Evolutionary conservation across 2,113 vertebrate species (phyloP).

Genomic region (Oncorhynchus masou): DNA sequence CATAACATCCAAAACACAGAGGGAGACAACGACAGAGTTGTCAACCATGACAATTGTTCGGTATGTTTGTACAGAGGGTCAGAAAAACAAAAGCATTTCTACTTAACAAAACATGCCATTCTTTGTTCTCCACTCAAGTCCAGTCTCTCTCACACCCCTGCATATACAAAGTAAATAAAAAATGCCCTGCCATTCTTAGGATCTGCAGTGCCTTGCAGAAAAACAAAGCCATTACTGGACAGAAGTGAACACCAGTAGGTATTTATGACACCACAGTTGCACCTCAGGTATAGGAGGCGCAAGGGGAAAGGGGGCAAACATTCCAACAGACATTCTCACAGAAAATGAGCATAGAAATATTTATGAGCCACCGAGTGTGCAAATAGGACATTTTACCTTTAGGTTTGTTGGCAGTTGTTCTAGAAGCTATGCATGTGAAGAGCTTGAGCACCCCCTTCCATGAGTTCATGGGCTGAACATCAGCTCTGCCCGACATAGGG

Average conservation of each 20-base stretch:
- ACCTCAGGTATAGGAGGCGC: too few relatives aligned
- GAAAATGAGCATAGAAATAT: too few relatives aligned
- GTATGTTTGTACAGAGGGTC: slow-evolving; percentile 4
- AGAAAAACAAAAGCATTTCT: slow-evolving; percentile 12
- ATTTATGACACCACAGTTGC: too few relatives aligned
- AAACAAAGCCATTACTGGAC: too few relatives aligned
- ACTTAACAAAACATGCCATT: slow-evolving; percentile 40
- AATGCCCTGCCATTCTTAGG: background rate
- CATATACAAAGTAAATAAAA: slow-evolving; percentile 15
- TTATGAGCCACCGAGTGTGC: too few relatives aligned
- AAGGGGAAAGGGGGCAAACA: too few relatives aligned
- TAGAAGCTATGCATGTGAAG: slow-evolving; percentile 63
- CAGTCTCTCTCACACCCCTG: slow-evolving; percentile 27
- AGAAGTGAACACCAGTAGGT: too few relatives aligned
- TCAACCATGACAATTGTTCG: too few relatives aligned
- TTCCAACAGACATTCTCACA: slow-evolving; percentile 15
- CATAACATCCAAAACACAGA: background rate
- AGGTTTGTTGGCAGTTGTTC: slow-evolving; percentile 47
- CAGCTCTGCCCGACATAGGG: slow-evolving; percentile 76
- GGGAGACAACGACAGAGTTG: background rate
- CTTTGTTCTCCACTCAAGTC: slow-evolving; percentile 46
- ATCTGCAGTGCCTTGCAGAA: too few relatives aligned
- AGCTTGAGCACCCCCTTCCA: slow-evolving; percentile 77
- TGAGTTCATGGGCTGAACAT: slow-evolving; percentile 62
- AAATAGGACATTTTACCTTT: slow-evolving; percentile 64